Conservation (phyloP, 2,113 vertebrate species). For the Neodontobutis hainanensis region DNA sequence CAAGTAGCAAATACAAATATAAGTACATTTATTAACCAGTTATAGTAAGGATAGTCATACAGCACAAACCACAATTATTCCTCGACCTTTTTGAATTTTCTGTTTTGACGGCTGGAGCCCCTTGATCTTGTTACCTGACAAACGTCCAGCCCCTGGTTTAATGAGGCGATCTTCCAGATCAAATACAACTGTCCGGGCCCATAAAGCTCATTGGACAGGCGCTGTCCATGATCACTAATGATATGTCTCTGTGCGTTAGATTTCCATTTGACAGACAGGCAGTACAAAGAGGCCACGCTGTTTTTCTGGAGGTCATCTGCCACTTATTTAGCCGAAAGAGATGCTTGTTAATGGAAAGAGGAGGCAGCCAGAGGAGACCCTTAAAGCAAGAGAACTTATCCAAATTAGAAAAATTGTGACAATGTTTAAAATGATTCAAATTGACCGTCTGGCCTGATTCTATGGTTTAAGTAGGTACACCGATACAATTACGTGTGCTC, state of each 20-base stretch:
- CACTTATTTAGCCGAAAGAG: neutral
- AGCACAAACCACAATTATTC: neutral
- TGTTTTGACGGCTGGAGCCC: neutral
- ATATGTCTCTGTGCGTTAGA: neutral
- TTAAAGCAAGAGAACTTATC: no score
- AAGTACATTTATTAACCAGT: no score
- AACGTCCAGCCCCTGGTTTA: neutral
- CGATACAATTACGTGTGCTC: no score
- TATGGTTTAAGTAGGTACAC: no score
- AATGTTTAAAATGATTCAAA: no score
- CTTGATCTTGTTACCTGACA: neutral
- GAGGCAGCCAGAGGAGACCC: neutral
- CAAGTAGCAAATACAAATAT: no score
- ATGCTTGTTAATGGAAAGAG: constrained; percentile 7
- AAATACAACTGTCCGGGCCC: neutral
- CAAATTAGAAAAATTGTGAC: no score
- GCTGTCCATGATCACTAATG: neutral
- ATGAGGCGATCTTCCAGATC: constrained; percentile 9
- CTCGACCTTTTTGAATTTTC: neutral
- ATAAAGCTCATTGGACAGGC: constrained; percentile 5
- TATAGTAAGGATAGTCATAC: no score
- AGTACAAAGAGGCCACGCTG: constrained; percentile 19
- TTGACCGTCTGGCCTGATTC: no score
- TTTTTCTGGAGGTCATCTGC: neutral
- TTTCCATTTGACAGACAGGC: constrained; percentile 9